Conservation (phyloP, 2,888 invertebrate genomes). For the Xiphydria camelus region DNA sequence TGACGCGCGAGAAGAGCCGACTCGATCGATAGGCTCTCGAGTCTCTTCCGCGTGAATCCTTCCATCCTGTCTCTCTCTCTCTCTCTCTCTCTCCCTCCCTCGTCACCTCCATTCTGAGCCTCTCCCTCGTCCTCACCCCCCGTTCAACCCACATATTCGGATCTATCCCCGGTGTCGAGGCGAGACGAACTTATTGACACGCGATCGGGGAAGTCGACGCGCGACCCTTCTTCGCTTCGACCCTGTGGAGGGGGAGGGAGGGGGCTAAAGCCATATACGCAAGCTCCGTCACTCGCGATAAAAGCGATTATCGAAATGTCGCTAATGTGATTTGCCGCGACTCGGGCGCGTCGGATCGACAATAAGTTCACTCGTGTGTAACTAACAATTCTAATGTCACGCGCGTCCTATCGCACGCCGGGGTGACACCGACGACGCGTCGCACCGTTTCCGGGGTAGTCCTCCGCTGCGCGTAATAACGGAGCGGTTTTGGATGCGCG, state of each 20-base stretch:
- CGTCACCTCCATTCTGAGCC: background rate
- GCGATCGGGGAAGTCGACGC: background rate
- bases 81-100: conserved; percentile 5
- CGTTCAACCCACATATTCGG: background rate
- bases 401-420: no score
- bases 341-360: conserved; percentile 11
- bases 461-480: no score
- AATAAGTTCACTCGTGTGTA: conserved; percentile 11
- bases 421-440: no score
- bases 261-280: background rate
- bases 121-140: conserved; percentile 14
- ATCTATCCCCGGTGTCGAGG: background rate
- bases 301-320: conserved; percentile 45
- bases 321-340: conserved; percentile 39
- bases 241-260: background rate
- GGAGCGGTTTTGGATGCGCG: no score
- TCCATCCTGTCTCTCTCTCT: conserved; percentile 33
- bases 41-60: no score
- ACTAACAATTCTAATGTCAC: no score
- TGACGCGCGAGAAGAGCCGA: no score
- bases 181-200: background rate
- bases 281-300: conserved; percentile 37
- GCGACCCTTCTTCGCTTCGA: background rate
- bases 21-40: no score
- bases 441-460: background rate